Evolutionary conservation across 2,888 invertebrate genomes (phyloP).

Genomic region (Matsumyia berberina): DNA sequence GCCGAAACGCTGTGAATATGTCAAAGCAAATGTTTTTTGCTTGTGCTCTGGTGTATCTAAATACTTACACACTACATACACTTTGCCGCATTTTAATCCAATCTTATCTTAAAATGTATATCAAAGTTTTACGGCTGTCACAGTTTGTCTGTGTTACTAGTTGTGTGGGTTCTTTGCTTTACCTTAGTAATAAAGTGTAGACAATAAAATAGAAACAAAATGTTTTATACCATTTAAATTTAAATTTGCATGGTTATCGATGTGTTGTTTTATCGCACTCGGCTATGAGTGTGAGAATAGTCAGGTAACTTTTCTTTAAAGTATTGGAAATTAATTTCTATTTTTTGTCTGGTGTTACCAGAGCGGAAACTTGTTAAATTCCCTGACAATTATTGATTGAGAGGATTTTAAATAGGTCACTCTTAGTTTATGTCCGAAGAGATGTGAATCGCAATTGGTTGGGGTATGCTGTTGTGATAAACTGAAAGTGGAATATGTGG

Average conservation of each 20-base stretch:
- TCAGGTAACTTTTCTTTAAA: constrained; percentile 27
- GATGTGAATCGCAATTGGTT: too few species aligned
- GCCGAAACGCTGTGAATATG: background rate
- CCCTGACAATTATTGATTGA: constrained; percentile 5
- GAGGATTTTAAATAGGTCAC: background rate
- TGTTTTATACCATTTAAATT: constrained; percentile 47
- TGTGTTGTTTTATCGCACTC: constrained; percentile 5
- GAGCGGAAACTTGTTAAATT: background rate
- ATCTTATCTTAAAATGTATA: constrained; percentile 54
- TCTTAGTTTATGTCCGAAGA: too few species aligned
- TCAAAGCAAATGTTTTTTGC: constrained; percentile 15
- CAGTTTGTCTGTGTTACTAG: constrained; percentile 29
- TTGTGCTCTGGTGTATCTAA: background rate
- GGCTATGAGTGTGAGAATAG: background rate
- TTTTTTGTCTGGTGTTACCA: constrained; percentile 31
- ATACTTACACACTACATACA: too few species aligned
- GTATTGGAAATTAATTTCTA: constrained; percentile 10
- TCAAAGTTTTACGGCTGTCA: constrained; percentile 52
- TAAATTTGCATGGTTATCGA: background rate
- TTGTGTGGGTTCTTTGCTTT: constrained; percentile 18
- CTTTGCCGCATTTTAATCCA: constrained; percentile 58
- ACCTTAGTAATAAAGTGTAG: constrained; percentile 15
- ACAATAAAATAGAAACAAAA: constrained; percentile 24
- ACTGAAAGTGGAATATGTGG: too few species aligned
- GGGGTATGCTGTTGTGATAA: too few species aligned